Base-by-base conservation (phyloP, 1,140 invertebrate species). In the Epicauta chinensis region DNA sequence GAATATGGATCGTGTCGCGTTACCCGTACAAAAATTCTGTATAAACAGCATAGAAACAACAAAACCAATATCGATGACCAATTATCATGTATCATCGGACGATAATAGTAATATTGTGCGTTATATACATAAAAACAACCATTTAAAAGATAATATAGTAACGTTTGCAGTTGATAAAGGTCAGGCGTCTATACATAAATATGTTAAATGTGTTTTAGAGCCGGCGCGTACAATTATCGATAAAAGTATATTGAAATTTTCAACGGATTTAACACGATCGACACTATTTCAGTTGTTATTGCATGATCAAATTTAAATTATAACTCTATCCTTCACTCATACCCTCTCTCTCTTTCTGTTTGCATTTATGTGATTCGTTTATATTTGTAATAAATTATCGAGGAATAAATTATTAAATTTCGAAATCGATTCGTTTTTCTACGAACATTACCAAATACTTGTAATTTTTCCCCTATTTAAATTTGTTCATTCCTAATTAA, bases 21-120 rank as follows among this genome's bases (percentile, higher is more conserved):
- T 70, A 14, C 60, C 65, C 16, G 47, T 67, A 12, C 51, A 69
- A 10, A 63, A 65, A 45, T 71, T 75, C 41, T 77, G 74, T 37
- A 60, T 68, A n/a, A 56, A 65, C 35, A 55, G 62, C 34, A 47
- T 59, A 7, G 52, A 58, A n/a, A 51, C 49, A 15, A 58, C 53
- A 29, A 51, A 64, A 48, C 62, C 63, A 7, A 59, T 65, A 31
- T 52, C 61, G 30, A 48, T 69, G 35, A 60, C 73, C 51, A 73
- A 71, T 51, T 52, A 65, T 4, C 41, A 73, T 0, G 45, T 71
- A 13, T n/a, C n/a, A n/a, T 57, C 66, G 6, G 57, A 62, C 51
- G 58, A 67, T 29, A 51, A 41, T 44, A 39, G 51, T 32, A 57
- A 55, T 23, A 50, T 36, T n/a, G 49, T 55, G 5, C 35, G 52